Percentiles rank a stretch among this genome's conserved stretches.
Evolutionary conservation across 2,888 invertebrate genomes (phyloP).

Genomic region (Tiliacea citrago): DNA sequence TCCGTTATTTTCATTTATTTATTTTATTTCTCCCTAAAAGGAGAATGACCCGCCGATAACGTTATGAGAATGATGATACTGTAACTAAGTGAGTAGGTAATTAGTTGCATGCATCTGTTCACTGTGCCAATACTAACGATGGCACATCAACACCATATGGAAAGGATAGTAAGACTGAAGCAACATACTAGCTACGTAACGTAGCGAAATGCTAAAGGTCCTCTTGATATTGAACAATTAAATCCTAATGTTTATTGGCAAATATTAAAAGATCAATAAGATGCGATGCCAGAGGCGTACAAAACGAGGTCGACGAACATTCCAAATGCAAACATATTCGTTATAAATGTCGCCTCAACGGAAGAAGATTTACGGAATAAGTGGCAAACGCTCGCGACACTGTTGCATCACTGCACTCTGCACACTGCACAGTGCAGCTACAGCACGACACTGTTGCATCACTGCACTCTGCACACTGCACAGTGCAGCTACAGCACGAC

Average conservation of each 20-base stretch:
- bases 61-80: conserved; percentile 1
- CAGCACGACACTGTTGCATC: conserved; percentile 37
- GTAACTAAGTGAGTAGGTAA: not conserved
- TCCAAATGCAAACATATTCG: conserved; percentile 24
- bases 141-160: not conserved
- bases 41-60: no score
- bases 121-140: not conserved
- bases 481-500: conserved; percentile 3
- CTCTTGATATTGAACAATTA: conserved; percentile 2
- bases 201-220: not conserved
- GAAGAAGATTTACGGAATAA: conserved; percentile 15
- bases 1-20: no score
- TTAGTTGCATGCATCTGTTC: not conserved
- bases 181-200: not conserved
- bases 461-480: not conserved
- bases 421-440: not conserved
- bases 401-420: conserved; percentile 33
- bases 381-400: conserved; percentile 18
- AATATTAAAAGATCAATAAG: conserved; percentile 5
- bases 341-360: conserved; percentile 5
- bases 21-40: no score
- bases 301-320: conserved; percentile 26
- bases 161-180: not conserved
- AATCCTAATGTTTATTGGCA: not conserved
- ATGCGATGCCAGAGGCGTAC: not conserved